Conservation (phyloP, 2,797 vertebrate genomes). For the Argyrosomus regius region DNA sequence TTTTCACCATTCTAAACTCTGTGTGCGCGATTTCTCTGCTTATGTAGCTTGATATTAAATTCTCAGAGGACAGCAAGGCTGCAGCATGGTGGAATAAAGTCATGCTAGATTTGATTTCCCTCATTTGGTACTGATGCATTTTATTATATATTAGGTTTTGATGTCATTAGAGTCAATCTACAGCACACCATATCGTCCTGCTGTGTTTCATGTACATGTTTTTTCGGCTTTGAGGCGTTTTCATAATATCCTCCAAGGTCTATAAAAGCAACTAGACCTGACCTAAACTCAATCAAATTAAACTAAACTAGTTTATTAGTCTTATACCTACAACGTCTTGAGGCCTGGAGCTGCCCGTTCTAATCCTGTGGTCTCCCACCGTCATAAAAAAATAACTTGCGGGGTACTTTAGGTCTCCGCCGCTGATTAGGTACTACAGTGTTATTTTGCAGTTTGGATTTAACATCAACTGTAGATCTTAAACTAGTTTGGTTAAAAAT, state of each 20-base stretch:
- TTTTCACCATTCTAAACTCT: conserved; percentile 24
- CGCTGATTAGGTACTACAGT: conserved; percentile 37
- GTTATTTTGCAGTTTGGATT: conserved; percentile 1
- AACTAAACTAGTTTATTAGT: conserved; percentile 42
- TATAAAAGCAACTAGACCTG: conserved; percentile 52
- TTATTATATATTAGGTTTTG: conserved; percentile 27
- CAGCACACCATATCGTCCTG: not conserved
- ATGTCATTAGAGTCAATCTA: conserved; percentile 37
- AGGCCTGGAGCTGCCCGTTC: conserved; percentile 32
- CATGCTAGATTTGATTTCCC: conserved; percentile 32
- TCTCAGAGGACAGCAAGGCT: conserved; percentile 9
- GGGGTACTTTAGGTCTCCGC: conserved; percentile 26
- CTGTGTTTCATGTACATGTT: conserved; percentile 1
- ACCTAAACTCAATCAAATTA: conserved; percentile 44
- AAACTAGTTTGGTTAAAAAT: conserved; percentile 16
- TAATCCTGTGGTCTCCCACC: conserved; percentile 49
- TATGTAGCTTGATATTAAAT: conserved; percentile 44
- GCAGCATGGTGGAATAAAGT: conserved; percentile 15
- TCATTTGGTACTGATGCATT: conserved; percentile 40
- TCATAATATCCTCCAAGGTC: conserved; percentile 32
- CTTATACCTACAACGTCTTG: conserved; percentile 46
- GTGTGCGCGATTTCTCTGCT: conserved; percentile 40
- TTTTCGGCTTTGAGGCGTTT: not conserved
- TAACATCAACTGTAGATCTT: conserved; percentile 9
- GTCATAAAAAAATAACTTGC: conserved; percentile 47